Evolutionary conservation across 2,797 vertebrate species (phyloP).

Genomic region (Argya squamiceps): DNA sequence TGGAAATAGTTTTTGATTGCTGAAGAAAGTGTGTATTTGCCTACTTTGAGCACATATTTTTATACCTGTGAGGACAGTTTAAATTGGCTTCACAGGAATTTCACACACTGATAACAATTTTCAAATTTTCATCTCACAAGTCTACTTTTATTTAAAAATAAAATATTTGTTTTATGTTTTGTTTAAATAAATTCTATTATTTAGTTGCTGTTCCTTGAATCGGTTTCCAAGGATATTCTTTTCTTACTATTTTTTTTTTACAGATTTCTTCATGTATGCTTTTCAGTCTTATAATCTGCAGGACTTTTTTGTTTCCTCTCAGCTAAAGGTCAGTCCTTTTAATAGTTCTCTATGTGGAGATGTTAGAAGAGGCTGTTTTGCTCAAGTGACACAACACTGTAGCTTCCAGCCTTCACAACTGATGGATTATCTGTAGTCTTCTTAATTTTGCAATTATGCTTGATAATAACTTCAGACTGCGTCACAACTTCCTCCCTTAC

Average conservation of each 20-base stretch:
- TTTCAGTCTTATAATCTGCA: neutral
- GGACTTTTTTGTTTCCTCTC: neutral
- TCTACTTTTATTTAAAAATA: neutral
- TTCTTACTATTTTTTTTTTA: neutral
- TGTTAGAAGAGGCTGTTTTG: neutral
- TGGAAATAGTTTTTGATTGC: neutral
- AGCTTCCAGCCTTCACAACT: neutral
- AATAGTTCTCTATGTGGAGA: neutral
- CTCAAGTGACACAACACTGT: neutral
- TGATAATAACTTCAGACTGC: neutral
- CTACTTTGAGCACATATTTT: neutral
- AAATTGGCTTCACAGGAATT: neutral
- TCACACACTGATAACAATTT: neutral
- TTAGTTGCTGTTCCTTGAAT: neutral
- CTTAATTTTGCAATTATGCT: neutral
- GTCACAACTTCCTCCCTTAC: neutral
- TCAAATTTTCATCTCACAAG: neutral
- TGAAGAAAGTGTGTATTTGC: neutral
- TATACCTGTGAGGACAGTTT: neutral
- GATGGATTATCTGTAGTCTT: neutral
- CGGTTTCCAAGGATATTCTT: neutral
- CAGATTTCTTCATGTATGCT: neutral
- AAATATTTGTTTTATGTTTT: neutral
- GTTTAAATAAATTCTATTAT: neutral
- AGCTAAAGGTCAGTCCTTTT: slow-evolving; percentile 53